Evolutionary conservation across 2,888 invertebrate genomes (phyloP), one percentile per base, ranked within the genome.

Genomic region (Aplocera efformata): DNA sequence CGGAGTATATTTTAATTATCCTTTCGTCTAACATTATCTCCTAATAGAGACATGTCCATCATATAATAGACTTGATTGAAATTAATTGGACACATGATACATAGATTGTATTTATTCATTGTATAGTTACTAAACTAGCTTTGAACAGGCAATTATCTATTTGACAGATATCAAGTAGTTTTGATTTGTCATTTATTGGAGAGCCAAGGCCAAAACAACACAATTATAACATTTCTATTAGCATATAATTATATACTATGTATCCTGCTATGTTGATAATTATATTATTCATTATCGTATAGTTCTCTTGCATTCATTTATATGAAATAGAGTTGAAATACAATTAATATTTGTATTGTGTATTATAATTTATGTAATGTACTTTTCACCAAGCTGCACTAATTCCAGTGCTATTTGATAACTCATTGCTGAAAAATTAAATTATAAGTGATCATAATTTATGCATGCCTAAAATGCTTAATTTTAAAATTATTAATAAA

Each of bases 21-120:
- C 31, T 37, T 49, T 49, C 51, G 48, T 51, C 41, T 37, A 29
- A 40, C 40, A 50, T 50, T 53, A 46, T 33, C 21, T 43, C 46
- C 42, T 51, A 49, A 54, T 45, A 47, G 28, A 51, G 48, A 29
- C 32, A 49, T 47, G 48, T 49, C 53, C 33, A 44, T 45, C 47
- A 47, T 44, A 29, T 44, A 43, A 42, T 43, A 42, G 49, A 48
- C 44, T 36, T 48, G 50, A 37, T 42, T 40, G 32, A 50, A 37
- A 46, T 42, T 50, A 53, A 50, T 50, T 50, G 48, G 46, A 50
- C 45, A 28, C 35, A 41, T 40, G 46, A 39, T 32, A 31, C 35
- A 50, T 45, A 35, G 42, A 38, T 40, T 42, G 31, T 33, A 45
- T 51, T 31, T 35, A 42, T 36, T 48, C 33, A 48, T 46, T 43